Conservation (phyloP, 2,888 invertebrate species). For the Eretmocerus hayati region DNA sequence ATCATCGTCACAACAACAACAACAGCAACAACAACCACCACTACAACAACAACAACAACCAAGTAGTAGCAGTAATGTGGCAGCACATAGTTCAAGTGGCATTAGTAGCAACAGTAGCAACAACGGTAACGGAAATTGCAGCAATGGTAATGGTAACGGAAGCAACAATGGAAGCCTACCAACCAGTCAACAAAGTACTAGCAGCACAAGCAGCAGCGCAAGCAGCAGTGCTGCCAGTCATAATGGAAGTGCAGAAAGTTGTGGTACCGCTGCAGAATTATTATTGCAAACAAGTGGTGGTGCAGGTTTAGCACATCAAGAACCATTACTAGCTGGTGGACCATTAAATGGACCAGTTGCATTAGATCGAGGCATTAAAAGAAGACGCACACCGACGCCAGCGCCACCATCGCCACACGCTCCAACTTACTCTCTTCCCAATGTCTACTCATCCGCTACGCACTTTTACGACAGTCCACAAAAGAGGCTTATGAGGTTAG, state of each 20-base stretch:
- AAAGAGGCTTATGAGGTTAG: slow-evolving; percentile 45
- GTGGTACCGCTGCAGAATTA: slow-evolving; percentile 30
- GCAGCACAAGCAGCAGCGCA: slow-evolving; percentile 40
- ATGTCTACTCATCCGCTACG: slow-evolving; percentile 34
- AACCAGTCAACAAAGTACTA: neutral
- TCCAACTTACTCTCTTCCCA: slow-evolving; percentile 38
- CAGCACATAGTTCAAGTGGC: neutral
- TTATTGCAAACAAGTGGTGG: slow-evolving; percentile 27
- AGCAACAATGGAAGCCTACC: neutral
- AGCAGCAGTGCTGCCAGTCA: slow-evolving; percentile 24
- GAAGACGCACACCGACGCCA: slow-evolving; percentile 34
- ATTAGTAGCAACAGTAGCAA: slow-evolving; percentile 44
- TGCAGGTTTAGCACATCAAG: slow-evolving; percentile 47
- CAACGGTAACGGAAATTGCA: slow-evolving; percentile 21
- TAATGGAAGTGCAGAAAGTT: neutral
- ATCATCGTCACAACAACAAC: slow-evolving; percentile 25
- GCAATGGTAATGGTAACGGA: neutral
- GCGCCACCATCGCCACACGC: slow-evolving; percentile 38
- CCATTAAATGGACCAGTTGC: no score
- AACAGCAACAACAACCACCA: slow-evolving; percentile 19
- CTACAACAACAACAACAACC: slow-evolving; percentile 6
- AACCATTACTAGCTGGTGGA: no score
- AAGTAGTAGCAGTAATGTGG: neutral
- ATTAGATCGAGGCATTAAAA: slow-evolving; percentile 23
- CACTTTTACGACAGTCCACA: slow-evolving; percentile 43